Base-by-base conservation (phyloP, 2,888 invertebrate genomes). In the Ichneumon xanthorius region DNA sequence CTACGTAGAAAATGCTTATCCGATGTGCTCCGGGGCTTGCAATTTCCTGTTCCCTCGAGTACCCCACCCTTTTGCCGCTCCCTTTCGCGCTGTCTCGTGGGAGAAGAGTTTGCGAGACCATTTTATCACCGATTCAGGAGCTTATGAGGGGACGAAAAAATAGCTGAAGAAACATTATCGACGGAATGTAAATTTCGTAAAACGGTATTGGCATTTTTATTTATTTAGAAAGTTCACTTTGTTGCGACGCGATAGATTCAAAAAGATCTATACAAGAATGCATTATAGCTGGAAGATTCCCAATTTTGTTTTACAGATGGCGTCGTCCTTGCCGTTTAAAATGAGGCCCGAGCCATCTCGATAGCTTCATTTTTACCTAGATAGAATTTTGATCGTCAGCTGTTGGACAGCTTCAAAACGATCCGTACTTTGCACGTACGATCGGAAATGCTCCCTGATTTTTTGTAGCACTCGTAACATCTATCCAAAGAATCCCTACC, bases 21-120 rank as follows among this genome's bases (percentile, higher is more conserved):
- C 73, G 33, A 16, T 19, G 11, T 63, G 67, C 67, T 55, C 55
- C 33, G 40, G 26, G 45, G 55, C 50, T 55, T 22, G 55, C 45
- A 67, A 75, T 75, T 80, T 81, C 68, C 75, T 37, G 68, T 45
- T 50, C 53, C 67, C 33, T 33, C 11, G n/a, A 55, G 19, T n/a
- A 16, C 2, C 45, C 48, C 26, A 37, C 33, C 37, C 40, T 19
- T 40, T 19, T 19, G 53, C 53, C 19, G 45, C 65, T 55, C 53
- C 14, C 63, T 70, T 61, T 37, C 50, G 48, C 75, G 37, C 68
- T 22, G 68, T 48, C 6, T 33, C 26, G 58, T 14, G 19, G 40
- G 19, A 58, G 16, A 70, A 30, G 26, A 50, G 22, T 37, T 81
- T 68, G 61, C 26, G 61, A 33, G 50, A 33, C 58, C 33, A 22